Evolutionary conservation across 1,140 invertebrate genomes (phyloP).

Genomic region (Drosophila parabipectinata): DNA sequence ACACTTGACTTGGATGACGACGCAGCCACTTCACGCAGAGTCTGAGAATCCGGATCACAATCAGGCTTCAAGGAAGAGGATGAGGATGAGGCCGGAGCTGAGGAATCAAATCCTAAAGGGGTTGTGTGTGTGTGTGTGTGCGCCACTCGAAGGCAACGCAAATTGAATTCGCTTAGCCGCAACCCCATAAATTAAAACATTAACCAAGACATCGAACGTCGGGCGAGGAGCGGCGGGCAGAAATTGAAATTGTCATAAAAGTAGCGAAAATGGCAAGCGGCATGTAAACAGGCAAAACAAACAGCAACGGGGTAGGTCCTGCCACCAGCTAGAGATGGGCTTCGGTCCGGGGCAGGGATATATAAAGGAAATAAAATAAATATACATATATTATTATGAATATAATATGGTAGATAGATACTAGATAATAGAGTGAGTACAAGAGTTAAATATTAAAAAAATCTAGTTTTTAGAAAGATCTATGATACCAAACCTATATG

Average conservation of each 20-base stretch:
- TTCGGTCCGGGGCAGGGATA: not conserved
- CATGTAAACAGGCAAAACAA: conserved; percentile 75
- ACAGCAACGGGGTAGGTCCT: conserved; percentile 44
- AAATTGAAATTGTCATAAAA: conserved; percentile 69
- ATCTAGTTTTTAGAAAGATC: no score
- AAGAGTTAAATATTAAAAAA: no score
- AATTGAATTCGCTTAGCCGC: conserved; percentile 78
- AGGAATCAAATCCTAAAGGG: conserved; percentile 11
- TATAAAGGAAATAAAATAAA: not conserved
- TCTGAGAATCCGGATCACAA: conserved; percentile 10
- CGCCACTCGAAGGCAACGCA: conserved; percentile 55
- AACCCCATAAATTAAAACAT: conserved; percentile 80
- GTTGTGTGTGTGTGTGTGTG: conserved; percentile 12
- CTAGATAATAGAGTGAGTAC: no score
- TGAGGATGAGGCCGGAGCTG: not conserved
- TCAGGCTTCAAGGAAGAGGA: conserved; percentile 2
- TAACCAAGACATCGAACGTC: conserved; percentile 46
- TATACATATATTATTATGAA: no score
- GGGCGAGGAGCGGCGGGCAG: not conserved
- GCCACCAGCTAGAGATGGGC: conserved; percentile 33
- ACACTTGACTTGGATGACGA: conserved; percentile 64
- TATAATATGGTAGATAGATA: no score
- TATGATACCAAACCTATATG: no score
- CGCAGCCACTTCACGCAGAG: conserved; percentile 62
- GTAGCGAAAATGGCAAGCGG: conserved; percentile 72